Percentiles rank a stretch among this genome's conserved stretches.
These are phyloP conservation scores for Siniperca scherzeri DNA, from an alignment of 2,797 vertebrate species.

Conservation along the genomic window DNA sequence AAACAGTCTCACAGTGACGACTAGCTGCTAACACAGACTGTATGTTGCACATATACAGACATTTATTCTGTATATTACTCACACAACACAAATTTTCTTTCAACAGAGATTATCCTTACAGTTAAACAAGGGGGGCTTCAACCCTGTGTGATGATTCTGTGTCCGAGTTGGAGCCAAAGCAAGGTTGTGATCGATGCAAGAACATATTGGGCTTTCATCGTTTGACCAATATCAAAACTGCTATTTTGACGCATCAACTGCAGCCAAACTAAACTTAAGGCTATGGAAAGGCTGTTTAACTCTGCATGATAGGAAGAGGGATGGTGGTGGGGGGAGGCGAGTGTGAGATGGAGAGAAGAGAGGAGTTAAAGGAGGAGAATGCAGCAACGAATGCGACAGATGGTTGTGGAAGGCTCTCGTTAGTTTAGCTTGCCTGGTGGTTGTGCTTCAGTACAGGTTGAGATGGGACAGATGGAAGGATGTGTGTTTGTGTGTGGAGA, in stretches of 20 bases:
- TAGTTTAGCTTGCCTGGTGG: slow-evolving; percentile 84
- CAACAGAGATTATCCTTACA: slow-evolving; percentile 37
- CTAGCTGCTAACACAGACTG: slow-evolving; percentile 19
- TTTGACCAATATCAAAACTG: slow-evolving; percentile 57
- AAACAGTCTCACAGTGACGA: slow-evolving; percentile 25
- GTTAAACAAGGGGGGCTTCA: slow-evolving; percentile 37
- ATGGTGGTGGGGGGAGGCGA: slow-evolving; percentile 23
- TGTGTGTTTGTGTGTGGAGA: slow-evolving; percentile 72
- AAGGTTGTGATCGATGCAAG: slow-evolving; percentile 34
- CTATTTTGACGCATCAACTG: slow-evolving; percentile 43
- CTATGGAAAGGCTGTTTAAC: slow-evolving; percentile 43
- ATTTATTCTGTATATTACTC: slow-evolving; percentile 25
- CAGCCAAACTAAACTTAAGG: slow-evolving; percentile 62
- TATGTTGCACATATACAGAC: not conserved
- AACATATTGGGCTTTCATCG: slow-evolving; percentile 63
- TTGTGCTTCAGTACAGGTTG: slow-evolving; percentile 86
- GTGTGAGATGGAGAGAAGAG: slow-evolving; percentile 52
- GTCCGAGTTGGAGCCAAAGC: slow-evolving; percentile 34
- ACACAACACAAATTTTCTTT: slow-evolving; percentile 11
- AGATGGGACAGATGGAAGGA: slow-evolving; percentile 88
- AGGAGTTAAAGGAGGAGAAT: slow-evolving; percentile 66
- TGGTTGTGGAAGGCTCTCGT: slow-evolving; percentile 86
- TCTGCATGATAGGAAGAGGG: slow-evolving; percentile 38
- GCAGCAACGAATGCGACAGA: slow-evolving; percentile 84
- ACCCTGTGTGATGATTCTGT: slow-evolving; percentile 30